These are phyloP conservation scores for Hirtodrosophila alboralis DNA, from an alignment of 2,888 invertebrate genomes.

Conservation along the genomic window DNA sequence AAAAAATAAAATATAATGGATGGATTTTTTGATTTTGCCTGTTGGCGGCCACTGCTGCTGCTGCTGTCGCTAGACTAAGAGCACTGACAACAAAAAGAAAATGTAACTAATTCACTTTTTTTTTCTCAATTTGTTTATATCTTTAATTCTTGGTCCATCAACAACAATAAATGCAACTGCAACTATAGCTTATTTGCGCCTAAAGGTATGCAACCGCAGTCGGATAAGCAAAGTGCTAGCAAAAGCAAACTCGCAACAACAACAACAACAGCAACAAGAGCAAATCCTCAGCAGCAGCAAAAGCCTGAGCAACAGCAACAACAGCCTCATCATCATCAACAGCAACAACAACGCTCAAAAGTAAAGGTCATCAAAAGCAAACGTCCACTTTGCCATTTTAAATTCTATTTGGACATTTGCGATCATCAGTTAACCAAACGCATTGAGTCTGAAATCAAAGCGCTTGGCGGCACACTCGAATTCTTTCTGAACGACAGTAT, in stretches of 20 bases:
- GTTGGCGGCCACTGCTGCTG: conserved; percentile 37
- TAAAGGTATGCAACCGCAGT: conserved; percentile 84
- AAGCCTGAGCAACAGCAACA: conserved; percentile 58
- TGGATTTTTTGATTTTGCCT: conserved; percentile 35
- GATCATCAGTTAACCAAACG: conserved; percentile 88
- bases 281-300: conserved; percentile 51
- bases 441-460: conserved; percentile 88
- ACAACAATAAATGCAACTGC: conserved; percentile 41
- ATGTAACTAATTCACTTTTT: conserved; percentile 28
- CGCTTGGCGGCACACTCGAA: conserved; percentile 87
- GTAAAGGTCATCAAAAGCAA: conserved; percentile 84
- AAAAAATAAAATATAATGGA: background rate
- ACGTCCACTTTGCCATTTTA: conserved; percentile 87
- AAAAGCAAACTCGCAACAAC: conserved; percentile 79
- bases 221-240: conserved; percentile 82
- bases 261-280: conserved; percentile 59
- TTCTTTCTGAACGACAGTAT: conserved; percentile 83
- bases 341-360: conserved; percentile 57
- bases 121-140: conserved; percentile 38
- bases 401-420: conserved; percentile 91
- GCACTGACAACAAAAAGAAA: conserved; percentile 4
- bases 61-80: conserved; percentile 5
- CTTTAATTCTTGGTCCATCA: conserved; percentile 63
- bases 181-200: conserved; percentile 81
- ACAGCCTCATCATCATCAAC: conserved; percentile 62